Evolutionary conservation across 1,140 invertebrate genomes (phyloP).

Genomic region (Halesus radiatus): DNA sequence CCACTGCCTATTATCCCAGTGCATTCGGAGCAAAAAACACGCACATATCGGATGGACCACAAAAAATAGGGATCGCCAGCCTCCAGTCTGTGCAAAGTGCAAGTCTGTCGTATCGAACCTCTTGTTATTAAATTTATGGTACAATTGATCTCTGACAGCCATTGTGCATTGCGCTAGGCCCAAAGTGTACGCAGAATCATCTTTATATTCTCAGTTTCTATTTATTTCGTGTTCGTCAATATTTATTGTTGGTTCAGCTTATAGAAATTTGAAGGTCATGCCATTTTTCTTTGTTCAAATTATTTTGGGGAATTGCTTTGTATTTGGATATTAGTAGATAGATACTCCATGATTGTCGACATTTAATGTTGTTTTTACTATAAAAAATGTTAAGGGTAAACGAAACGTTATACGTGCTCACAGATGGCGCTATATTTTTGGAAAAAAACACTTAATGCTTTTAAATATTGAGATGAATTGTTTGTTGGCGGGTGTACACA

Average conservation of each 20-base stretch:
- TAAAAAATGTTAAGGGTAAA: too few species aligned
- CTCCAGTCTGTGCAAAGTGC: slow-evolving; percentile 11
- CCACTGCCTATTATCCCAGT: slow-evolving; percentile 5
- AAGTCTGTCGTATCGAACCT: slow-evolving; percentile 26
- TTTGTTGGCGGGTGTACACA: too few species aligned
- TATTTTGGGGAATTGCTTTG: background rate
- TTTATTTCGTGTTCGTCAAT: slow-evolving; percentile 18
- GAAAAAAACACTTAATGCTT: too few species aligned
- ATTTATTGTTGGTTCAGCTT: slow-evolving; percentile 8
- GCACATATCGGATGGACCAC: slow-evolving; percentile 32
- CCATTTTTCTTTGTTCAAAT: background rate
- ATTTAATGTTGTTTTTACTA: too few species aligned
- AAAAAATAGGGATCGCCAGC: slow-evolving; percentile 35
- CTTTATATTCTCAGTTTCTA: slow-evolving; percentile 20
- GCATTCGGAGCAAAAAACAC: slow-evolving; percentile 34
- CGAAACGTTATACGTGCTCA: too few species aligned
- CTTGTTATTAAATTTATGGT: slow-evolving; percentile 32
- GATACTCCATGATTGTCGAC: too few species aligned
- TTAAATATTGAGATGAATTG: too few species aligned
- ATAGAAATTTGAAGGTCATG: background rate
- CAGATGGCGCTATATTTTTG: too few species aligned
- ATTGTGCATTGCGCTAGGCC: slow-evolving; percentile 22
- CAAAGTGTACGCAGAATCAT: background rate
- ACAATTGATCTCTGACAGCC: slow-evolving; percentile 10
- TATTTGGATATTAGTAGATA: too few species aligned